Base-by-base conservation (phyloP, 2,113 vertebrate genomes). In the Brachyistius frenatus region DNA sequence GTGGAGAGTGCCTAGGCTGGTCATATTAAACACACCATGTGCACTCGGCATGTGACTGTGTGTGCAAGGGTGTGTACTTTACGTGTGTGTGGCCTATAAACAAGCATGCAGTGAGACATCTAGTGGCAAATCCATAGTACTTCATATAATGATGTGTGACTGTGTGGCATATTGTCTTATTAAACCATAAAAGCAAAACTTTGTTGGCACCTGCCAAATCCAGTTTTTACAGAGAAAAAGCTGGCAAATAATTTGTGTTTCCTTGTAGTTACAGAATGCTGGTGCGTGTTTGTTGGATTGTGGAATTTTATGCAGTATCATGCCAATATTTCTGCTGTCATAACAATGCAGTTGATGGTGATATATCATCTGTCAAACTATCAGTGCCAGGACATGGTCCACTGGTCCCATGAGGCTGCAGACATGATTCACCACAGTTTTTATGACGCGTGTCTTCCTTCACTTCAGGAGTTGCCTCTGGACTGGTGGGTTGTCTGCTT, bases 1-100 rank as follows among this genome's bases (percentile, higher is more conserved):
- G 92, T 90, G 87, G 82, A 73, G 86, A 84, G 83, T 86, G 80
- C 83, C 79, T 82, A 44, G 81, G 86, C 93, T 88, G 92, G 93
- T 94, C 93, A 91, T 90, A 93, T 94, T 94, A 94, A 87, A 91
- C 92, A 93, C 93, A 94, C 93, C 93, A 94, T 93, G 93, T 94
- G 91, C 91, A 80, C 86, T 32, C 81, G 82, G 89, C 86, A 89
- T 91, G 88, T 89, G 88, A 88, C 89, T 76, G 35, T 65, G 62
- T 32, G 66, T 7, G 13, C 14, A 3, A 14, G 41, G 41, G 15
- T 33, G 52, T 64, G 66, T 61, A 60, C 23, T 36, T 35, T 50
- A 56, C 54, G 46, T 44, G 52, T 66, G 56, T 46, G 56, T 79
- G 84, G 61, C 75, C 63, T 75, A 56, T 63, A 73, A 78, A 82